Conservation (phyloP, 2,797 vertebrate genomes). For the Lindbergichthys nudifrons region DNA sequence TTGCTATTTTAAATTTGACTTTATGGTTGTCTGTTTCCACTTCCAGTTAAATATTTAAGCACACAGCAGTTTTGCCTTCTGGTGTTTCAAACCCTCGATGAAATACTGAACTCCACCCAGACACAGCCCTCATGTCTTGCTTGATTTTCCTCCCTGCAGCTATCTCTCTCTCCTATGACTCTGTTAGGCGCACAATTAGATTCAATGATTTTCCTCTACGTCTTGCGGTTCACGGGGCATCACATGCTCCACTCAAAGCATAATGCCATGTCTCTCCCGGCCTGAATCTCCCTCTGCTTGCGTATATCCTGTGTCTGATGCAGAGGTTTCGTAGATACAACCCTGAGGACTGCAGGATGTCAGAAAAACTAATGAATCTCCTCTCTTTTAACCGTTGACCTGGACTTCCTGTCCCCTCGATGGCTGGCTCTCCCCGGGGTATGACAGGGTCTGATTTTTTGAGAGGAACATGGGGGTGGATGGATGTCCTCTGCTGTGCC, state of each 20-base stretch:
- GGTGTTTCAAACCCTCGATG: slow-evolving; percentile 17
- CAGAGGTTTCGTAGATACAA: slow-evolving; percentile 17
- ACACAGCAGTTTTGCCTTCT: slow-evolving; percentile 22
- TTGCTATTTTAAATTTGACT: neutral
- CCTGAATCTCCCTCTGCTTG: slow-evolving; percentile 18
- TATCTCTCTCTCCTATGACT: slow-evolving; percentile 26
- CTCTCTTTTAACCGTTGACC: slow-evolving; percentile 68
- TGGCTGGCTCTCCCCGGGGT: slow-evolving; percentile 27
- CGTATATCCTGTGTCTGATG: neutral
- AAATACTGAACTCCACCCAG: slow-evolving; percentile 37
- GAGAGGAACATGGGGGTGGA: slow-evolving; percentile 22
- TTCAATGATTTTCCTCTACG: slow-evolving; percentile 58
- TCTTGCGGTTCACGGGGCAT: slow-evolving; percentile 66
- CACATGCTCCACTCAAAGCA: slow-evolving; percentile 65
- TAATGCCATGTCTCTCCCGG: slow-evolving; percentile 22
- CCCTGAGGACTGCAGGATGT: slow-evolving; percentile 31
- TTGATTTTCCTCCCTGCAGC: slow-evolving; percentile 44
- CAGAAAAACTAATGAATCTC: slow-evolving; percentile 53
- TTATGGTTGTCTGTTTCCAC: slow-evolving; percentile 5
- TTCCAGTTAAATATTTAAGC: slow-evolving; percentile 38
- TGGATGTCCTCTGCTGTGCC: slow-evolving; percentile 20
- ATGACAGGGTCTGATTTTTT: neutral
- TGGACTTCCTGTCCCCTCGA: slow-evolving; percentile 68
- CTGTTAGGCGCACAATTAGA: slow-evolving; percentile 62
- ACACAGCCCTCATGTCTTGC: slow-evolving; percentile 16